Evolutionary conservation across 2,113 vertebrate species (phyloP).

Genomic region (Aspiorhynchus laticeps): DNA sequence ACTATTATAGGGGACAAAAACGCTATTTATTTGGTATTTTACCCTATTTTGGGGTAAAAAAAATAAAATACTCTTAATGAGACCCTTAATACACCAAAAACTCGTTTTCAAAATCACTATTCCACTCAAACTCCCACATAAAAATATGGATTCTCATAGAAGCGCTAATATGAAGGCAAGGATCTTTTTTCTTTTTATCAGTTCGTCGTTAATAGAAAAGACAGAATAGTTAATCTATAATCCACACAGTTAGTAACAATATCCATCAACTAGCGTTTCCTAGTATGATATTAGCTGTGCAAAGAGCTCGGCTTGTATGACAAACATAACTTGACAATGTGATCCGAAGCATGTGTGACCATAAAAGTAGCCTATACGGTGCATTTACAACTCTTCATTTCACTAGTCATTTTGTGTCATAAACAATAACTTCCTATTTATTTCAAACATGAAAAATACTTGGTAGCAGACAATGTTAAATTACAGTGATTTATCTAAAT

Average conservation of each 20-base stretch:
- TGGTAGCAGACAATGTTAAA: slow-evolving; percentile 31
- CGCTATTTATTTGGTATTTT: neutral
- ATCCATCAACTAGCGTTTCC: neutral
- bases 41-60: slow-evolving; percentile 2
- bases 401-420: slow-evolving; percentile 40
- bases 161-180: neutral
- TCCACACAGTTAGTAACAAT: slow-evolving; percentile 28
- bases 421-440: slow-evolving; percentile 60
- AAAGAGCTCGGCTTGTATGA: slow-evolving; percentile 13
- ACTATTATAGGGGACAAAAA: neutral
- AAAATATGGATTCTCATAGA: slow-evolving; percentile 2
- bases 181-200: neutral
- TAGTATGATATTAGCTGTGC: slow-evolving; percentile 11
- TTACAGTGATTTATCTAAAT: slow-evolving; percentile 60
- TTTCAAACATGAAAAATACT: slow-evolving; percentile 69
- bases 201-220: slow-evolving; percentile 6
- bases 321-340: slow-evolving; percentile 28
- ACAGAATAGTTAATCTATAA: neutral
- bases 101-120: neutral
- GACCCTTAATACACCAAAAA: slow-evolving; percentile 4
- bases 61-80: slow-evolving; percentile 22
- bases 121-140: slow-evolving; percentile 31
- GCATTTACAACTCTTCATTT: slow-evolving; percentile 45
- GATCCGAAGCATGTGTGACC: neutral
- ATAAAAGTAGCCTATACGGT: slow-evolving; percentile 32